phyloP scores from a whole-genome alignment of 2,113 vertebrate genomes.

The Panthera tigris region DNA sequence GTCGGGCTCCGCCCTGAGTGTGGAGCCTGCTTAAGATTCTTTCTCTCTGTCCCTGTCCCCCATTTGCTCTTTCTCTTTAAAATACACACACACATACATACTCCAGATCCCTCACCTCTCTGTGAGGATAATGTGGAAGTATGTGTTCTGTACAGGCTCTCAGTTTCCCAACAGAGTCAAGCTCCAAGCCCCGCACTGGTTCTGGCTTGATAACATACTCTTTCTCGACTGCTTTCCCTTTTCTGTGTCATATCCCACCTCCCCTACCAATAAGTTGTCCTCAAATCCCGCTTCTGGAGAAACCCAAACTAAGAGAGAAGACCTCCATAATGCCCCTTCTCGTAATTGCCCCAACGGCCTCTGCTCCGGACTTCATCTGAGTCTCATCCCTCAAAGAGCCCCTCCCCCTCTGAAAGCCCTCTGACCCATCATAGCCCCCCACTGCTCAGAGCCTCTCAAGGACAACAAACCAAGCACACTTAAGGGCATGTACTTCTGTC shows the following conservation, averaged over 20 bases:
- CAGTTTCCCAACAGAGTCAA: background rate
- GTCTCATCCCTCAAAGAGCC: background rate
- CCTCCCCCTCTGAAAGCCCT: background rate
- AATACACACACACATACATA: too few relatives aligned
- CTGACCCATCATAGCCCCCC: too few relatives aligned
- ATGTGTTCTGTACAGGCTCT: rapidly evolving
- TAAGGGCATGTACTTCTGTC: background rate
- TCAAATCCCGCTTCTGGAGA: background rate
- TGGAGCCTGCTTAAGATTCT: too few relatives aligned
- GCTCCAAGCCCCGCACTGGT: background rate
- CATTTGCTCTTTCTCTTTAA: too few relatives aligned
- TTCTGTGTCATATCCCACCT: background rate
- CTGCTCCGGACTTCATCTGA: background rate
- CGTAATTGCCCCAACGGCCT: background rate
- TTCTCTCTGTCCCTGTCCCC: too few relatives aligned
- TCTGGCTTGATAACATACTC: background rate
- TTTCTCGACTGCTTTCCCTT: background rate
- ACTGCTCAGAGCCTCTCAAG: background rate
- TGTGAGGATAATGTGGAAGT: background rate
- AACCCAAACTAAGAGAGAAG: background rate
- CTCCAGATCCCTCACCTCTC: background rate
- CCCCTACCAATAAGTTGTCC: too few relatives aligned
- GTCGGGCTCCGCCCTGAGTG: too few relatives aligned
- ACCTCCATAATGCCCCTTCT: background rate
- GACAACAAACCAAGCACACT: background rate